Conservation (phyloP, 2,797 vertebrate genomes). For the Huso huso region DNA sequence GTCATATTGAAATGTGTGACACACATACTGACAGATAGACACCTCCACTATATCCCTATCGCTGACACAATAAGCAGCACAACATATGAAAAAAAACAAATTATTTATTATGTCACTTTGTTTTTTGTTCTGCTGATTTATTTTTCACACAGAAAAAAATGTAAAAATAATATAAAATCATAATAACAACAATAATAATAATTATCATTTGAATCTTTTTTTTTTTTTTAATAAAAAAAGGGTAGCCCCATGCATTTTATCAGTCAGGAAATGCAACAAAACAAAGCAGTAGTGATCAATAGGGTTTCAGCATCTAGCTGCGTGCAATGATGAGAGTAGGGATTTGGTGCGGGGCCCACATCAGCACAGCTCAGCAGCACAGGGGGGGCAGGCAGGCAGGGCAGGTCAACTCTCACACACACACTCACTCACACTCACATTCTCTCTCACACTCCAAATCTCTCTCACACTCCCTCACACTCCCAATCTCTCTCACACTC, state of each 20-base stretch:
- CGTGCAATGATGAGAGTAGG: slow-evolving; percentile 70
- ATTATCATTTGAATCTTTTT: neutral
- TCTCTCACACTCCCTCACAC: too few relatives aligned
- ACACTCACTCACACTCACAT: slow-evolving; percentile 49
- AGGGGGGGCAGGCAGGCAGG: too few relatives aligned
- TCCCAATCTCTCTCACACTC: too few relatives aligned
- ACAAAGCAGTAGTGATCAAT: slow-evolving; percentile 35
- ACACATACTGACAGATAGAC: too few relatives aligned
- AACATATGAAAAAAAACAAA: slow-evolving; percentile 51
- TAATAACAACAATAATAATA: slow-evolving; percentile 81
- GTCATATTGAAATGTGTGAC: too few relatives aligned
- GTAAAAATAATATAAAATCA: slow-evolving; percentile 59
- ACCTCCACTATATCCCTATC: too few relatives aligned
- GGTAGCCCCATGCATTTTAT: too few relatives aligned
- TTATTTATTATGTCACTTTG: slow-evolving; percentile 63
- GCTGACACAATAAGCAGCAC: too few relatives aligned
- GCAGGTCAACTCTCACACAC: slow-evolving; percentile 61
- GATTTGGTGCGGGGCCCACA: slow-evolving; percentile 42
- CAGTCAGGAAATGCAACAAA: neutral
- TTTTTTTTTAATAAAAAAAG: too few relatives aligned
- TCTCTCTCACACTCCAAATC: slow-evolving; percentile 5
- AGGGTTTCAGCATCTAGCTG: slow-evolving; percentile 66
- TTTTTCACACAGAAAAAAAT: slow-evolving; percentile 64
- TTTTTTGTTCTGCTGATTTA: slow-evolving; percentile 60
- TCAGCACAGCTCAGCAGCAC: too few relatives aligned